phyloP scores from a whole-genome alignment of 2,888 invertebrate genomes.

The Aporophyla lueneburgensis region DNA sequence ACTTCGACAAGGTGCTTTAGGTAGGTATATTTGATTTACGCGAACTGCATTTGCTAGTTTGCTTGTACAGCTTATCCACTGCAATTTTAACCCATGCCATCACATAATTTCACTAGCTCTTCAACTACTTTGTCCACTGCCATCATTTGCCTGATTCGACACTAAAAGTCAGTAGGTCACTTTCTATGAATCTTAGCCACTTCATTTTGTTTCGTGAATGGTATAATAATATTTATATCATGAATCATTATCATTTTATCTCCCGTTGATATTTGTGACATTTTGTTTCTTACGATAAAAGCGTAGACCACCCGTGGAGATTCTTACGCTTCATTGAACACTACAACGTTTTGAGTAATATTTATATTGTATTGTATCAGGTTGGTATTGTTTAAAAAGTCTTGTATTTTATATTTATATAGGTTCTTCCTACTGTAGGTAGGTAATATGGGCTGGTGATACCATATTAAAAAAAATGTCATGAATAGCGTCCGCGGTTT shows the following conservation, averaged over 20 bases:
- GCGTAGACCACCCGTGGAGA: slow-evolving; percentile 36
- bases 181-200: not conserved
- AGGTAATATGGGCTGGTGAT: too few relatives aligned
- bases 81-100: not conserved
- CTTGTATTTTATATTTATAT: not conserved
- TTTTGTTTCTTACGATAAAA: slow-evolving; percentile 21
- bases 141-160: not conserved
- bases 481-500: not conserved
- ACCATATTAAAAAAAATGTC: not conserved
- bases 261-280: slow-evolving; percentile 29
- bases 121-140: not conserved
- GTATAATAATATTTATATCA: slow-evolving; percentile 1
- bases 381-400: slow-evolving; percentile 1
- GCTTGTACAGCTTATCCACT: not conserved
- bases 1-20: not conserved
- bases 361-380: slow-evolving; percentile 25
- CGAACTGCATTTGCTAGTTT: slow-evolving; percentile 3
- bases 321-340: slow-evolving; percentile 30
- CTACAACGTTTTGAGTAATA: slow-evolving; percentile 23
- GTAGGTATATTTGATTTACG: not conserved
- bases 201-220: not conserved
- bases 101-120: slow-evolving; percentile 8
- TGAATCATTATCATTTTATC: slow-evolving; percentile 7
- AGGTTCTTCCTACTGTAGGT: not conserved
- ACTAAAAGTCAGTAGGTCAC: not conserved